Conservation (phyloP, 2,113 vertebrate genomes). For the Tychaedon coryphoeus region DNA sequence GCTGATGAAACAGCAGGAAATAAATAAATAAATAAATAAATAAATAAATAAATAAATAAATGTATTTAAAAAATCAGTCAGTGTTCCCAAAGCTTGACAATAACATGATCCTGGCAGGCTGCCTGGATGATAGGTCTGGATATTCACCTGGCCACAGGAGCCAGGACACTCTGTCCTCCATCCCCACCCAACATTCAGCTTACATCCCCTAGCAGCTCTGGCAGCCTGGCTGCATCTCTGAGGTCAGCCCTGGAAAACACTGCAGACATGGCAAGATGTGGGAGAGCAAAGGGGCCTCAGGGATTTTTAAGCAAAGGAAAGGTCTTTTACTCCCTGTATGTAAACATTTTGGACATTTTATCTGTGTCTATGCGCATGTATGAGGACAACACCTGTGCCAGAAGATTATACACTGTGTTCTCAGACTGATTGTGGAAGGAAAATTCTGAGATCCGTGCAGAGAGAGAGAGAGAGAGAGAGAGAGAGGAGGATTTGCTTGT, state of each 20-base stretch:
- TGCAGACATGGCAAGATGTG: accelerated
- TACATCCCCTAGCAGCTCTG: accelerated
- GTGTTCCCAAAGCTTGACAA: neutral
- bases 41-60: neutral
- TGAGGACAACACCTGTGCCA: accelerated
- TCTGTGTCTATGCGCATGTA: no score
- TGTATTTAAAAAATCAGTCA: neutral
- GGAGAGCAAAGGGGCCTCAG: neutral
- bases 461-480: no score
- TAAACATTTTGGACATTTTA: neutral
- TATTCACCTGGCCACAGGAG: neutral
- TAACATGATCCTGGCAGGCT: accelerated
- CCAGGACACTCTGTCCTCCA: neutral
- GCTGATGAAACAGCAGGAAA: neutral
- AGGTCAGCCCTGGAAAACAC: neutral
- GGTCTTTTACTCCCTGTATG: neutral
- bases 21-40: neutral
- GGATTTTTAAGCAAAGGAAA: neutral
- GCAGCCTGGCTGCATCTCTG: neutral
- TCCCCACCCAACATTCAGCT: neutral
- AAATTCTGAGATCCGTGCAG: neutral
- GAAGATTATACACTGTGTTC: neutral
- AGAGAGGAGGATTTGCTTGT: neutral
- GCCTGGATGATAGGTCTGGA: accelerated
- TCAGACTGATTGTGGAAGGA: neutral